Evolutionary conservation across 2,888 invertebrate genomes (phyloP).

Genomic region (Machimus rusticus): DNA sequence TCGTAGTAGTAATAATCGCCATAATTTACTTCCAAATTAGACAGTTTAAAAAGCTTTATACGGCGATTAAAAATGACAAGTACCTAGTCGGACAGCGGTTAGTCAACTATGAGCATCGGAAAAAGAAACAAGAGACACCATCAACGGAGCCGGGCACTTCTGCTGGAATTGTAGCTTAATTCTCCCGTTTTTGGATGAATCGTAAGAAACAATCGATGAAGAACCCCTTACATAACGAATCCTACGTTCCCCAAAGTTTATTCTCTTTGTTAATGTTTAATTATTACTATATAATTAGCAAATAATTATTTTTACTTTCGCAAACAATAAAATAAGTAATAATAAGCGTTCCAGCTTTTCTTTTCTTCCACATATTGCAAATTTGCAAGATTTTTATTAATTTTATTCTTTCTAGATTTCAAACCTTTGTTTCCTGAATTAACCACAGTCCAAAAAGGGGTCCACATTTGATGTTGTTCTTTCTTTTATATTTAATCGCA

Average conservation of each 20-base stretch:
- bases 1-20: slow-evolving; percentile 72
- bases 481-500: too few relatives aligned
- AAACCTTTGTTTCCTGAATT: too few relatives aligned
- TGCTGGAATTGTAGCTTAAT: slow-evolving; percentile 51
- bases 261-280: slow-evolving; percentile 40
- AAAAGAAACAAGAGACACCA: slow-evolving; percentile 65
- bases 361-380: neutral
- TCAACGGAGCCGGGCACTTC: slow-evolving; percentile 51
- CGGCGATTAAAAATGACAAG: slow-evolving; percentile 99
- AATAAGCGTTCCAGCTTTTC: neutral
- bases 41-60: slow-evolving; percentile 93
- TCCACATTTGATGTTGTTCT: too few relatives aligned
- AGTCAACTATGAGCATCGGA: slow-evolving; percentile 93
- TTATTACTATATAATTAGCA: slow-evolving; percentile 36
- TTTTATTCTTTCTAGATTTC: too few relatives aligned
- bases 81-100: slow-evolving; percentile 95
- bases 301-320: slow-evolving; percentile 41
- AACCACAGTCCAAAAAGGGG: too few relatives aligned
- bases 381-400: neutral
- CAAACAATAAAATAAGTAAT: slow-evolving; percentile 38
- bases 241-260: slow-evolving; percentile 33
- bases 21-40: slow-evolving; percentile 86
- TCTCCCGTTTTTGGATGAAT: neutral
- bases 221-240: neutral
- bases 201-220: neutral